phyloP scores from a whole-genome alignment of 1,140 invertebrate genomes.

The Trichonephila clavata region DNA sequence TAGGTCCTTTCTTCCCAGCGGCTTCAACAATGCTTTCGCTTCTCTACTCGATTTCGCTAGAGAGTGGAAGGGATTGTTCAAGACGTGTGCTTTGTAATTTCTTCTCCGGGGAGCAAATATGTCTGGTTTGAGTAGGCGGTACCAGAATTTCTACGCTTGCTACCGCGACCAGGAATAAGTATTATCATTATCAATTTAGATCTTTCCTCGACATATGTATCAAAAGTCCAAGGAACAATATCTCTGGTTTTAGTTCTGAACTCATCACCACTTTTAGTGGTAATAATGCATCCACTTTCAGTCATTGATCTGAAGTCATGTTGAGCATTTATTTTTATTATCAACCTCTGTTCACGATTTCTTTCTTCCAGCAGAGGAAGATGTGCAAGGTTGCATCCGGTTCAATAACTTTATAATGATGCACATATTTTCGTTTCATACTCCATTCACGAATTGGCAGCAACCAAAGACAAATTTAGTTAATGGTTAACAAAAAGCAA shows the following conservation, averaged over 20 bases:
- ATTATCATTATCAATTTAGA: slow-evolving; percentile 76
- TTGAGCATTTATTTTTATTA: slow-evolving; percentile 58
- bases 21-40: slow-evolving; percentile 61
- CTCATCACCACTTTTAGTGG: slow-evolving; percentile 37
- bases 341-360: slow-evolving; percentile 49
- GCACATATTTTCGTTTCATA: slow-evolving; percentile 35
- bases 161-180: slow-evolving; percentile 60
- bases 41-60: slow-evolving; percentile 11
- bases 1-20: slow-evolving; percentile 69
- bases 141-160: slow-evolving; percentile 62
- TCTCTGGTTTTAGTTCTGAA: slow-evolving; percentile 50
- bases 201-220: slow-evolving; percentile 68
- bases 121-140: slow-evolving; percentile 67
- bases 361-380: slow-evolving; percentile 28
- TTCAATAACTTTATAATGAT: slow-evolving; percentile 70
- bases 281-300: slow-evolving; percentile 40
- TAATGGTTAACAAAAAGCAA: slow-evolving; percentile 23
- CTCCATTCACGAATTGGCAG: neutral
- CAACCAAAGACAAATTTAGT: slow-evolving; percentile 12
- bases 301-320: slow-evolving; percentile 56
- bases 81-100: slow-evolving; percentile 63
- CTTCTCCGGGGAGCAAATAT: slow-evolving; percentile 63
- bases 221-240: slow-evolving; percentile 57
- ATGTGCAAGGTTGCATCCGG: slow-evolving; percentile 53
- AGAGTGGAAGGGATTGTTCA: slow-evolving; percentile 55